These are phyloP conservation scores for Hirtodrosophila cameraria DNA, from an alignment of 2,888 invertebrate species.

Conservation along the genomic window DNA sequence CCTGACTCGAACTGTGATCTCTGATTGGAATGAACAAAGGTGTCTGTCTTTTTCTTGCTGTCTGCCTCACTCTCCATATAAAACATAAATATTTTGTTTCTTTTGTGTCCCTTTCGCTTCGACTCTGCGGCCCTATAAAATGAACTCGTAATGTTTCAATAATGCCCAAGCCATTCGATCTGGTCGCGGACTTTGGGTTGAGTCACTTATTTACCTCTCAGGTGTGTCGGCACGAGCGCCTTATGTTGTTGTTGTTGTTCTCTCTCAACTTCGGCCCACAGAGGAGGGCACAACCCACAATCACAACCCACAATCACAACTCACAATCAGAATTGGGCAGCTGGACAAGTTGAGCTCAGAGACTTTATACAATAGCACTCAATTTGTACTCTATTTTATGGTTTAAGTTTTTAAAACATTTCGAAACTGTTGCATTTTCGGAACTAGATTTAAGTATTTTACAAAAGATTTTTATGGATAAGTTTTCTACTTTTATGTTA, in stretches of 20 bases:
- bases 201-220: constrained; percentile 48
- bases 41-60: constrained; percentile 29
- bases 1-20: constrained; percentile 48
- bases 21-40: constrained; percentile 57
- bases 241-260: constrained; percentile 30
- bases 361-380: constrained; percentile 35
- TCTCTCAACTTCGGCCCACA: constrained; percentile 11
- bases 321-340: constrained; percentile 36
- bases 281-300: constrained; percentile 21
- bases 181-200: constrained; percentile 34
- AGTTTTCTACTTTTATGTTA: background rate
- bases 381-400: constrained; percentile 16
- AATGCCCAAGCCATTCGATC: constrained; percentile 61
- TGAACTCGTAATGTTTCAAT: constrained; percentile 67
- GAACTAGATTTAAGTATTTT: too few relatives aligned
- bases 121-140: constrained; percentile 63
- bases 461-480: constrained; percentile 3
- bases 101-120: constrained; percentile 55
- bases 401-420: constrained; percentile 9
- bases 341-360: constrained; percentile 31
- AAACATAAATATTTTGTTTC: too few relatives aligned
- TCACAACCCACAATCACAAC: constrained; percentile 25
- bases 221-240: constrained; percentile 77
- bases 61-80: constrained; percentile 3
- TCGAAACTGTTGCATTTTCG: background rate